A percentile compares a stretch with the other conserved stretches of the same genome.
Evolutionary conservation across 2,113 vertebrate genomes (phyloP).

Genomic region (Mystacornis crossleyi): DNA sequence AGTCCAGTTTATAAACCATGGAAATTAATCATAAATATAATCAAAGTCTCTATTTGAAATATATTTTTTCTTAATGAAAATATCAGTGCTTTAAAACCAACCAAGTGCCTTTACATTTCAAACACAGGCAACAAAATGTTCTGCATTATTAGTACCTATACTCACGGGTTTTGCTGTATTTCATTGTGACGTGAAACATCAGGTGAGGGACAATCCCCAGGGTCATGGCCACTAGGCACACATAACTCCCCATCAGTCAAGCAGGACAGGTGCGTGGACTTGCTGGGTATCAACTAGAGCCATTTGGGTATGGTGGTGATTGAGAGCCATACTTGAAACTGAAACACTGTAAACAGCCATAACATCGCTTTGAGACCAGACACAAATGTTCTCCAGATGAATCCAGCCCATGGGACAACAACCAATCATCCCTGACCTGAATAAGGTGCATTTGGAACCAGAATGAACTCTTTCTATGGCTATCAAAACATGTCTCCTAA

Average conservation of each 20-base stretch:
- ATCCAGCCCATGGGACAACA: not conserved
- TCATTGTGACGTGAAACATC: not conserved
- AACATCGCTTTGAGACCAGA: not conserved
- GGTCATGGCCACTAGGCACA: not conserved
- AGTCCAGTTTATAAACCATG: not conserved
- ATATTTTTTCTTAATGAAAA: not conserved
- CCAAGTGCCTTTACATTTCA: not conserved
- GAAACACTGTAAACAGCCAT: not conserved
- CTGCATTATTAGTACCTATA: not conserved
- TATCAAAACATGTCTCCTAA: not conserved
- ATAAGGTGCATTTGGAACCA: not conserved
- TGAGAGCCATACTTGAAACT: not conserved
- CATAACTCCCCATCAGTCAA: not conserved
- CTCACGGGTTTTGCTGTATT: not conserved
- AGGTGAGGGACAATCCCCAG: not conserved
- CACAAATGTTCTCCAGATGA: not conserved
- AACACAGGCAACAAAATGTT: not conserved
- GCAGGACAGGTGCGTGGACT: not conserved
- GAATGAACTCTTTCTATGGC: not conserved
- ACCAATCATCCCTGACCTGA: not conserved
- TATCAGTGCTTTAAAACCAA: not conserved
- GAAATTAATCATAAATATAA: not conserved
- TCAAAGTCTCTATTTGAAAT: not conserved
- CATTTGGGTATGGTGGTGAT: not conserved
- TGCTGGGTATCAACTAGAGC: not conserved